phyloP scores from a whole-genome alignment of 2,113 vertebrate genomes.

The Triplophysa tibetana region DNA sequence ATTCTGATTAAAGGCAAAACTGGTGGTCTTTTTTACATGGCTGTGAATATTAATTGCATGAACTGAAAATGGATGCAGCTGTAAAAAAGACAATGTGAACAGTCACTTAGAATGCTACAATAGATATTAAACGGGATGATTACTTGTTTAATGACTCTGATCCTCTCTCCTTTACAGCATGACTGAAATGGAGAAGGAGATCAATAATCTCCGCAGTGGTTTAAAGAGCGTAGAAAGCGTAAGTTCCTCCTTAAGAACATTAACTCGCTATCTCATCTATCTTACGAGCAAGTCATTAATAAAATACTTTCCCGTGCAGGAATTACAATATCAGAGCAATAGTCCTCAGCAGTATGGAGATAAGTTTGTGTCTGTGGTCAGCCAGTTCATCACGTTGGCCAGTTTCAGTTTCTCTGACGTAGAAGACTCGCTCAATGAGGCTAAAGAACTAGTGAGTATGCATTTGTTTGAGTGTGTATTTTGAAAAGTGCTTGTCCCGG shows the following conservation, averaged over 20 bases:
- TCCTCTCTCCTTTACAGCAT: constrained; percentile 74
- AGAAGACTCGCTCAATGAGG: constrained; percentile 91
- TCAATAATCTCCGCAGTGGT: constrained; percentile 88
- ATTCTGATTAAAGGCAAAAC: no score
- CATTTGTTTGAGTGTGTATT: constrained; percentile 35
- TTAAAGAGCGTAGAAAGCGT: constrained; percentile 92
- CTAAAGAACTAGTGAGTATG: constrained; percentile 90
- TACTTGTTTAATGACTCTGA: not conserved
- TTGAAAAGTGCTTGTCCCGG: constrained; percentile 34
- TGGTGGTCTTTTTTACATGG: no score
- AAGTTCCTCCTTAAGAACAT: constrained; percentile 61
- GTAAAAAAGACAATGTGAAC: no score
- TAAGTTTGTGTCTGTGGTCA: constrained; percentile 96
- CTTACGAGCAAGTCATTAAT: not conserved
- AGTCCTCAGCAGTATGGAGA: constrained; percentile 83
- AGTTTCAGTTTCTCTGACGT: constrained; percentile 98
- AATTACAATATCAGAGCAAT: constrained; percentile 92
- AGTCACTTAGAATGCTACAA: no score
- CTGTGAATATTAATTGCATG: no score
- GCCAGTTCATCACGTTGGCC: constrained; percentile 96
- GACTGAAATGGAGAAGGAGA: constrained; percentile 97
- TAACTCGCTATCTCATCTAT: not conserved
- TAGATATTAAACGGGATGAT: not conserved
- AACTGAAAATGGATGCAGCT: no score
- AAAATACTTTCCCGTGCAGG: constrained; percentile 68